Evolutionary conservation across 2,888 invertebrate genomes (phyloP), one percentile per base, ranked within the genome.

Genomic region (Caenorhabditis virilis): DNA sequence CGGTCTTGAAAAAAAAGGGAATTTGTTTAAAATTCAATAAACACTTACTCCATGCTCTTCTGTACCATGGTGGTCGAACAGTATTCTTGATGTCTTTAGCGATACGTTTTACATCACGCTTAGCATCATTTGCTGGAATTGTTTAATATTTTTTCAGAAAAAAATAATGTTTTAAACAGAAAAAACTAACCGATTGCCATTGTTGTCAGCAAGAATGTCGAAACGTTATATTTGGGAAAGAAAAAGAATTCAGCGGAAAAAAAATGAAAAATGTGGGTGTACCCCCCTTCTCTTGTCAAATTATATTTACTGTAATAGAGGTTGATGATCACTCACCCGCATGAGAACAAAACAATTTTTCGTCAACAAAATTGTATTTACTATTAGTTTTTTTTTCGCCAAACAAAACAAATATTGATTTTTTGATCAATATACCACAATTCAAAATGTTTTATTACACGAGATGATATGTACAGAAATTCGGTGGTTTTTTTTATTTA

Each of bases 61-160:
- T 41, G 54, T 71, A 71, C 71, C 71, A 71, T 48, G 71, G 71
- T 16, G 71, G 71, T 27, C 71, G 61, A 25, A 71, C 43, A 1
- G 71, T 57, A 16, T 71, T 55, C 38, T 71, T 58, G 39, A 71
- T 63, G 22, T 71, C 64, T 6, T 55, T 57, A 5, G 65, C 67
- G 18, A 57, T 54, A 11, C 56, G 50, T 46, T 65, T 71, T 25
- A 71, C 62, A 36, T 67, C 70, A 20, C 48, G 20, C 15, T 42
- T 23, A 27, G 27, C 13, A 16, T 27, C 26, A 46, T n/a, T 11
- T 26, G 39, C 13, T 22, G 42, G 22, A 42, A 42, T n/a, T 22
- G n/a, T 18, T 42, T 16, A 6, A 18, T 23, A 5, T 16, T 9
- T 11, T 5, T 18, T 3, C 25, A 39, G 20, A 39, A 39, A 16